A percentile compares a stretch with the other conserved stretches of the same genome.
Conservation (phyloP, 2,113 vertebrate genomes). For the Microcebus griseorufus region DNA sequence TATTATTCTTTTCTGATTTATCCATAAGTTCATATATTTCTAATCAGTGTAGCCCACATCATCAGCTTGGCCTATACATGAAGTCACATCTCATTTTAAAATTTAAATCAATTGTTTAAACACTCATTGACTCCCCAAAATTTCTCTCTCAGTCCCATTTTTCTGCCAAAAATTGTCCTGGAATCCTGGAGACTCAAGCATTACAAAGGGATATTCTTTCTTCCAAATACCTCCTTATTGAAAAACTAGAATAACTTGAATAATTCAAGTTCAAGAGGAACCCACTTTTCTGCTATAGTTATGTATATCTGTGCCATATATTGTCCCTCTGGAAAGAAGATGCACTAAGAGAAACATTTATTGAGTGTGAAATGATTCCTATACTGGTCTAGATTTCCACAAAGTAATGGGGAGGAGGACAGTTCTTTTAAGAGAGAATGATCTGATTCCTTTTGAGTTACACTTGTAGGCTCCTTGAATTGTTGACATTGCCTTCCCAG, state of each 20-base stretch:
- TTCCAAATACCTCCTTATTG: neutral
- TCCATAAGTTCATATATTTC: neutral
- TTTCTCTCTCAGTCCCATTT: neutral
- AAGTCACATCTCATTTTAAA: constrained; percentile 8
- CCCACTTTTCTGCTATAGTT: neutral
- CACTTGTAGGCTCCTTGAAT: neutral
- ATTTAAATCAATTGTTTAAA: neutral
- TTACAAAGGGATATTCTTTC: neutral
- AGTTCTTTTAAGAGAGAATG: neutral
- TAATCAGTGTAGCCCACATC: neutral
- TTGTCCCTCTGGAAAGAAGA: neutral
- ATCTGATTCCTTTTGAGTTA: neutral
- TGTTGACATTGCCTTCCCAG: neutral
- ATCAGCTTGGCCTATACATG: neutral
- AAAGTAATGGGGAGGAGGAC: neutral
- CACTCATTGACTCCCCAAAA: neutral
- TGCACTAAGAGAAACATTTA: neutral
- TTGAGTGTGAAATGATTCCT: neutral
- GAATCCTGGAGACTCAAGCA: neutral
- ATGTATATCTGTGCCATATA: neutral
- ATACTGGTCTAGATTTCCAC: neutral
- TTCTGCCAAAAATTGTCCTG: neutral
- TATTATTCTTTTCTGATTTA: neutral
- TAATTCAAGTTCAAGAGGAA: neutral
- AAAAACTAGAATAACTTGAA: neutral